phyloP scores from a whole-genome alignment of 2,797 vertebrate genomes.

The Heliangelus exortis region DNA sequence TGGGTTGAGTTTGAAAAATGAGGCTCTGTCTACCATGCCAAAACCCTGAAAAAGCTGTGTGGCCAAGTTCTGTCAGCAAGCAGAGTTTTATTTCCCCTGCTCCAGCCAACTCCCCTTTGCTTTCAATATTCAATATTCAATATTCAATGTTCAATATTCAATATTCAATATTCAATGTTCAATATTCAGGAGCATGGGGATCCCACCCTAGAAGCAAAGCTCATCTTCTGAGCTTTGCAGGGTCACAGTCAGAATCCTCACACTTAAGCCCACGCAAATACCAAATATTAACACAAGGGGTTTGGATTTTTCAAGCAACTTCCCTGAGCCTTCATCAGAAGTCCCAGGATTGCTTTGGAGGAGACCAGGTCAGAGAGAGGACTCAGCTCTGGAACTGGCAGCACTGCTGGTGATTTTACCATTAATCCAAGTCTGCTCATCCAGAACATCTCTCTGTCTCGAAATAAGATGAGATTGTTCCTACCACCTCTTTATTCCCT shows the following conservation, averaged over 20 bases:
- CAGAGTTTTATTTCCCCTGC: not conserved
- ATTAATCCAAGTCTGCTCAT: not conserved
- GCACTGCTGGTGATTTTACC: not conserved
- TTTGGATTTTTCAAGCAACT: not conserved
- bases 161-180: too few relatives aligned
- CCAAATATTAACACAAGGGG: accelerated
- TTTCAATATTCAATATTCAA: not conserved
- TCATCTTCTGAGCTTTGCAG: not conserved
- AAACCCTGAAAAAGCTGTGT: not conserved
- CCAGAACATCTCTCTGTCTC: not conserved
- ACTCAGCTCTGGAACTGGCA: not conserved
- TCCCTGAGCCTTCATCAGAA: not conserved
- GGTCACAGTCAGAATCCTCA: not conserved
- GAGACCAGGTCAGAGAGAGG: accelerated
- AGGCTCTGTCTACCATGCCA: not conserved
- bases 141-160: too few relatives aligned
- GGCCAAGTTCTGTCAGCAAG: not conserved
- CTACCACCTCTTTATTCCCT: not conserved
- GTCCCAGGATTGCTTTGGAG: not conserved
- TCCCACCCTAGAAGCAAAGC: not conserved
- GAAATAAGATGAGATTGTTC: not conserved
- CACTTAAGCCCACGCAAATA: not conserved
- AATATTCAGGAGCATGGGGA: not conserved
- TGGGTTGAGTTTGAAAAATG: not conserved
- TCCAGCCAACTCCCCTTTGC: not conserved